Conservation (phyloP, 2,888 invertebrate species). For the Agriopis marginaria region DNA sequence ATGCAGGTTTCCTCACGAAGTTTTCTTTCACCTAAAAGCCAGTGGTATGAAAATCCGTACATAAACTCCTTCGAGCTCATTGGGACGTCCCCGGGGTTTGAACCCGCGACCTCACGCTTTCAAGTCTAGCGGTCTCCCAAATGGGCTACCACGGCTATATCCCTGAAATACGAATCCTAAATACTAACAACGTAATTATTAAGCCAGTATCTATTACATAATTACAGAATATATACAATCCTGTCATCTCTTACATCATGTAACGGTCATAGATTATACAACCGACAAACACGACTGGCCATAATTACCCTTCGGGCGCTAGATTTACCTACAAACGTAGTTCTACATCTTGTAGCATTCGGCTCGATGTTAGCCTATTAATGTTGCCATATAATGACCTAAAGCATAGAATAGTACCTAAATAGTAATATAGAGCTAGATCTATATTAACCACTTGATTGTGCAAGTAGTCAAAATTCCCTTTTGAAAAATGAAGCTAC, state of each 20-base stretch:
- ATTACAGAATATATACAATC: not conserved
- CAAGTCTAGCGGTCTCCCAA: too few relatives aligned
- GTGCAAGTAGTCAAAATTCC: not conserved
- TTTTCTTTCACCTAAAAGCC: too few relatives aligned
- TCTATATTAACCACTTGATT: too few relatives aligned
- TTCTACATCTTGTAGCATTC: not conserved
- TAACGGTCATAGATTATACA: constrained; percentile 1
- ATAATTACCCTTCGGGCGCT: not conserved
- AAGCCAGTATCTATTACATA: not conserved
- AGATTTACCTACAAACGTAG: not conserved
- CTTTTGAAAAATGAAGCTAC: too few relatives aligned
- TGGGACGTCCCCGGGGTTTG: too few relatives aligned
- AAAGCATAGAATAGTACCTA: not conserved
- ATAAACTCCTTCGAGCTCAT: not conserved
- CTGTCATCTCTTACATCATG: constrained; percentile 6
- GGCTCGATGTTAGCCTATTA: constrained; percentile 6
- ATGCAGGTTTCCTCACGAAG: too few relatives aligned
- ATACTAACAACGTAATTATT: not conserved
- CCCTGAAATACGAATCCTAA: too few relatives aligned
- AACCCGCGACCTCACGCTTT: too few relatives aligned
- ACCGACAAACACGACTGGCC: constrained; percentile 3
- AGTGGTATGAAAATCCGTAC: too few relatives aligned
- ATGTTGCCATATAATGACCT: not conserved
- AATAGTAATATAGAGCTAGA: not conserved
- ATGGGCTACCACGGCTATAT: too few relatives aligned